Conservation (phyloP, 2,888 invertebrate species). For the Carterocephalus palaemon region DNA sequence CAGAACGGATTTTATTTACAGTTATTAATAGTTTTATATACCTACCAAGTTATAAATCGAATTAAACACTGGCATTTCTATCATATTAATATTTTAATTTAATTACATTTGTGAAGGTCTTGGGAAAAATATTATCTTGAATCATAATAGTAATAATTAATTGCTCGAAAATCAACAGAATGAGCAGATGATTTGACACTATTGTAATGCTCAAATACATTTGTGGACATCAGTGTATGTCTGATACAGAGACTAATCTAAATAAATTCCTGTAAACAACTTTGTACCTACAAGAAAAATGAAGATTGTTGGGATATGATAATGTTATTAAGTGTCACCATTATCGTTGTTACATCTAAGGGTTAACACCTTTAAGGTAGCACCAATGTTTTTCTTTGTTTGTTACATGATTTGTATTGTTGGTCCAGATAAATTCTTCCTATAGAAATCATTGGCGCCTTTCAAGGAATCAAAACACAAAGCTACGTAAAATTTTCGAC, state of each 20-base stretch:
- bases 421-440: slow-evolving; percentile 51
- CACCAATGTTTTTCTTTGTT: slow-evolving; percentile 55
- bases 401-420: slow-evolving; percentile 67
- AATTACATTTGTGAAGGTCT: no score
- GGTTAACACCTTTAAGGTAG: slow-evolving; percentile 42
- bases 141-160: no score
- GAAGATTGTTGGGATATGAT: slow-evolving; percentile 12
- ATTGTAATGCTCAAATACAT: background rate
- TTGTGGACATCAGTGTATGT: background rate
- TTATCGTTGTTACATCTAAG: slow-evolving; percentile 57
- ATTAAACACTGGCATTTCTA: no score
- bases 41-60: no score
- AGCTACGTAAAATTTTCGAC: no score
- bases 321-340: slow-evolving; percentile 46
- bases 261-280: slow-evolving; percentile 18
- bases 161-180: no score
- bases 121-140: no score
- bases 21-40: no score
- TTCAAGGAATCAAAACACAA: background rate
- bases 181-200: no score
- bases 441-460: slow-evolving; percentile 43
- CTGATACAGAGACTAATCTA: slow-evolving; percentile 12
- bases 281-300: slow-evolving; percentile 13
- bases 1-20: no score
- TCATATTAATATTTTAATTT: no score